Evolutionary conservation across 2,888 invertebrate species (phyloP).

Genomic region (Eupelmus urozonus): DNA sequence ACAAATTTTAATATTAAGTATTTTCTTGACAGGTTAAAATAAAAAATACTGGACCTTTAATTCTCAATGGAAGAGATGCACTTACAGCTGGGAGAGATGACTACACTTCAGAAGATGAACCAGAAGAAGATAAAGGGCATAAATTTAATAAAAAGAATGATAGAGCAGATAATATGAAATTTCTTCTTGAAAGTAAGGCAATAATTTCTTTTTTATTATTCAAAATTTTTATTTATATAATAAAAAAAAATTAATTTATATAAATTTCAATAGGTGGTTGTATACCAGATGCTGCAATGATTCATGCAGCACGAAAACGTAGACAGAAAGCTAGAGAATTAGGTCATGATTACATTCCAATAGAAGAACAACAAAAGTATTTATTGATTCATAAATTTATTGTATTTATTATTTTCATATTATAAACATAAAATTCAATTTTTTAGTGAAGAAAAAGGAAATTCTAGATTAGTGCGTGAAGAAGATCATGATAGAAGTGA

Average conservation of each 20-base stretch:
- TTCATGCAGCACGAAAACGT: conserved; percentile 96
- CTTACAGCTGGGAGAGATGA: conserved; percentile 87
- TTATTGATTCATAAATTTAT: background rate
- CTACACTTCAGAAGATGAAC: conserved; percentile 83
- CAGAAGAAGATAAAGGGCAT: conserved; percentile 78
- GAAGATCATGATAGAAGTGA: conserved; percentile 91
- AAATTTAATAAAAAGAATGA: conserved; percentile 78
- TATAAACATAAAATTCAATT: conserved; percentile 6
- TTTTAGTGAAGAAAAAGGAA: conserved; percentile 74
- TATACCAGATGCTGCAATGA: conserved; percentile 98
- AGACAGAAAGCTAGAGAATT: conserved; percentile 95
- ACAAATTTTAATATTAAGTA: background rate
- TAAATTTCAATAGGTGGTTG: conserved; percentile 82
- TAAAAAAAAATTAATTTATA: conserved; percentile 4
- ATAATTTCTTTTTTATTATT: conserved; percentile 2
- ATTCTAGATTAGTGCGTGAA: conserved; percentile 86
- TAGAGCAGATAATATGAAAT: conserved; percentile 84
- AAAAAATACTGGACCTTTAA: conserved; percentile 81
- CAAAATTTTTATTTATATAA: conserved; percentile 30
- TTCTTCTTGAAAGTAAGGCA: conserved; percentile 85
- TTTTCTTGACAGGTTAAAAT: conserved; percentile 78
- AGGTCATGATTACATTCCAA: conserved; percentile 80
- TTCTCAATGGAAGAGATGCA: conserved; percentile 89
- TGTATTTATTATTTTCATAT: conserved; percentile 21
- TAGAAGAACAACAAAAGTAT: conserved; percentile 65